Base-by-base conservation (phyloP, 2,888 invertebrate species). In the Scaptomyza polygonia region DNA sequence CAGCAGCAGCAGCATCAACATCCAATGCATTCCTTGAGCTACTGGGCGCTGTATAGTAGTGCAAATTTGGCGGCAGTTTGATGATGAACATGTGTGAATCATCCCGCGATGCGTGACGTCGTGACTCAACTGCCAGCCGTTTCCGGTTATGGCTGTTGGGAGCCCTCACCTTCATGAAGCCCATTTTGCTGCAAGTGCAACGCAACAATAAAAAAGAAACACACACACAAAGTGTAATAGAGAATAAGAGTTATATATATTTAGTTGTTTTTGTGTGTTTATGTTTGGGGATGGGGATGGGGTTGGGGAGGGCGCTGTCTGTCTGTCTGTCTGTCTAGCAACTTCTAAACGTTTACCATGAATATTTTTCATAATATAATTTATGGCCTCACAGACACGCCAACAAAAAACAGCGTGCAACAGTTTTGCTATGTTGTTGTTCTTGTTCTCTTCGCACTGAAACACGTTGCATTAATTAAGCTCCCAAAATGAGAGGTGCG, bases 51-150 rank as follows among this genome's bases (percentile, higher is more conserved):
- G 94, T 94, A 92, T 97, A 97, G 91, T 96, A 97, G 82, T 95
- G 95, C 14, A 94, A 95, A 91, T 96, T 96, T n/a, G 96, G 96
- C 0, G 97, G 97, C 52, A 97, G 92, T 89, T 97, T 97, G 76
- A 97, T 96, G 89, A 97, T 95, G 93, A 95, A 96, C 94, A 97
- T 96, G 92, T 96, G 95, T 32, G 96, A 96, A 90, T 97, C 97
- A 76, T 95, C 95, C 0, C 95, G 94, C 73, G 93, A 91, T 61
- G 94, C 93, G 89, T 95, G 95, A 77, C 95, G 93, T 66, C 95
- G 93, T 69, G 95, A 95, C 91, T 95, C 95, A 56, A 95, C 95
- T 0, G 96, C 96, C 67, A 96, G 92, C 18, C 97, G 93, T 91
- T 97, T 97, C 83, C 96, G 93, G 89, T 96, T 96, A 89, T 96